Evolutionary conservation across 2,113 vertebrate species (phyloP).

Genomic region (Smithornis capensis): DNA sequence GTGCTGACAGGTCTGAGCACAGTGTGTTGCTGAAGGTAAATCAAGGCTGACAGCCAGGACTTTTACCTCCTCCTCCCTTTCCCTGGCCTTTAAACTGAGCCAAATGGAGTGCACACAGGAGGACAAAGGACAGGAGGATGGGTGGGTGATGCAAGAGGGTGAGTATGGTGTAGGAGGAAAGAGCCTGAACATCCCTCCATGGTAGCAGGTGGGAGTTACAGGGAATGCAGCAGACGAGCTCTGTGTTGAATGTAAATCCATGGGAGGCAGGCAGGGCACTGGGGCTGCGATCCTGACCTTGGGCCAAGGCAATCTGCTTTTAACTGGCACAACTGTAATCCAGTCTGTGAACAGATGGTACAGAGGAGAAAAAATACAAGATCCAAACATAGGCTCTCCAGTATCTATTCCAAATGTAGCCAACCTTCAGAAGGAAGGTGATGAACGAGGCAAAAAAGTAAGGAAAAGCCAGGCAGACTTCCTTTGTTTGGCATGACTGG

Average conservation of each 20-base stretch:
- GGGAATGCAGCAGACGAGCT: background rate
- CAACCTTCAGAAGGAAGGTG: constrained; percentile 54
- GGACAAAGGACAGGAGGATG: background rate
- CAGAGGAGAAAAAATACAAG: background rate
- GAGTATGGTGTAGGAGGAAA: background rate
- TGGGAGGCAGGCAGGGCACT: background rate
- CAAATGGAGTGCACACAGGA: background rate
- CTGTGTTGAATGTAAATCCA: background rate
- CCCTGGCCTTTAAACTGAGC: background rate
- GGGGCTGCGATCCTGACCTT: constrained; percentile 55
- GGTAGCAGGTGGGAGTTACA: background rate
- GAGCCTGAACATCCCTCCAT: background rate
- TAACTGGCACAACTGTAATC: constrained; percentile 70
- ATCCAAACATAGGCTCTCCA: constrained; percentile 35
- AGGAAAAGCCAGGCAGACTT: background rate
- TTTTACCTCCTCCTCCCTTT: background rate
- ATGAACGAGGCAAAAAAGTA: constrained; percentile 18
- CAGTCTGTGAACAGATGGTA: constrained; percentile 72
- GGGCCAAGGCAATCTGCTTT: constrained; percentile 72
- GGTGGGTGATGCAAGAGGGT: background rate
- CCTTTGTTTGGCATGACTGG: background rate
- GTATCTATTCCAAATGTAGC: constrained; percentile 42
- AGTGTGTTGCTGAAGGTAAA: constrained; percentile 20
- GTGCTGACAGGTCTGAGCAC: background rate
- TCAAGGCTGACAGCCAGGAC: constrained; percentile 13